These are phyloP conservation scores for Microchrysa polita DNA, from an alignment of 2,888 invertebrate genomes.

Conservation along the genomic window DNA sequence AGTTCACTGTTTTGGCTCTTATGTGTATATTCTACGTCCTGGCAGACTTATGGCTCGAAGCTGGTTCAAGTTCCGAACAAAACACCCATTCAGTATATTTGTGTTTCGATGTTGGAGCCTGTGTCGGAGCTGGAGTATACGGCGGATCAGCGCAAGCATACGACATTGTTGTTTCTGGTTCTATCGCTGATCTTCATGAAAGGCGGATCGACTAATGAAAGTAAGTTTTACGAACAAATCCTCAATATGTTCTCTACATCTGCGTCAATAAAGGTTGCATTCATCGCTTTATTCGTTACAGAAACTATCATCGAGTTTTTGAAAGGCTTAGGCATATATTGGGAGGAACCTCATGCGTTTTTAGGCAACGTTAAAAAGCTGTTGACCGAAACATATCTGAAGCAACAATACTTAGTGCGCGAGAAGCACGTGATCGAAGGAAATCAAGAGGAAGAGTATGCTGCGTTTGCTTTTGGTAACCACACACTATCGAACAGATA, in stretches of 20 bases:
- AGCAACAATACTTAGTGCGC: slow-evolving; percentile 56
- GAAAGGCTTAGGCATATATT: slow-evolving; percentile 53
- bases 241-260: no score
- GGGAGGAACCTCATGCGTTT: slow-evolving; percentile 53
- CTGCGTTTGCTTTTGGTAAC: not conserved
- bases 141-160: slow-evolving; percentile 51
- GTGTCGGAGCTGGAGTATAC: slow-evolving; percentile 52
- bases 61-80: slow-evolving; percentile 53
- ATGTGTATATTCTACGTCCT: not conserved
- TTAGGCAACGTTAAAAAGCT: slow-evolving; percentile 56
- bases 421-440: slow-evolving; percentile 53
- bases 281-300: slow-evolving; percentile 48
- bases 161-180: slow-evolving; percentile 55
- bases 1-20: not conserved
- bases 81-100: slow-evolving; percentile 53
- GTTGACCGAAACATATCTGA: slow-evolving; percentile 56
- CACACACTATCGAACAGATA: no score
- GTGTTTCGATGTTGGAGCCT: slow-evolving; percentile 51
- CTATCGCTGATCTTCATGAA: slow-evolving; percentile 57
- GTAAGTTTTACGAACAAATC: no score
- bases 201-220: slow-evolving; percentile 53
- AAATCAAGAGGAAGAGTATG: slow-evolving; percentile 52
- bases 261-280: no score
- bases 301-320: slow-evolving; percentile 54
- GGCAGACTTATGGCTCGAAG: slow-evolving; percentile 54